Percentiles rank a stretch among this genome's conserved stretches.
Evolutionary conservation across 2,113 vertebrate species (phyloP).

Genomic region (Cettia cetti): DNA sequence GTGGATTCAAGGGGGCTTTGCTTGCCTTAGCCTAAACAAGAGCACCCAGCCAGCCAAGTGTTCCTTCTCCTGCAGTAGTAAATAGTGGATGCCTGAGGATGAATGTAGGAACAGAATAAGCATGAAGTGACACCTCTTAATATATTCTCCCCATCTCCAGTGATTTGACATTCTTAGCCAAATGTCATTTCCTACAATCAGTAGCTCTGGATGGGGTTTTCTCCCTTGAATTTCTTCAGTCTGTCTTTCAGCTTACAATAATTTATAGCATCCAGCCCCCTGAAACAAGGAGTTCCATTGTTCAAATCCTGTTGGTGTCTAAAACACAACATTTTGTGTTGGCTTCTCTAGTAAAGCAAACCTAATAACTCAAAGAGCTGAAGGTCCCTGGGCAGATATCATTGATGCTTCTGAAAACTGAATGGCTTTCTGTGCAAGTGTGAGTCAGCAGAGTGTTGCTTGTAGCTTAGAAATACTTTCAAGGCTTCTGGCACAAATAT

Average conservation of each 20-base stretch:
- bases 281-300: background rate
- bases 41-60: background rate
- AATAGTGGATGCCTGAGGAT: background rate
- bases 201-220: background rate
- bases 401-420: constrained; percentile 15
- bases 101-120: background rate
- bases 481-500: background rate
- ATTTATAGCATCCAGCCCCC: background rate
- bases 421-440: background rate
- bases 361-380: background rate
- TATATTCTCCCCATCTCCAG: background rate
- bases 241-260: background rate
- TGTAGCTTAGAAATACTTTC: constrained; percentile 17
- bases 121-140: background rate
- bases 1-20: background rate
- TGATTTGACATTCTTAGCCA: background rate
- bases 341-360: background rate
- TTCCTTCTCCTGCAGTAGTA: background rate
- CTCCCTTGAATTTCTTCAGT: background rate
- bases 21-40: background rate
- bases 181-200: background rate
- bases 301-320: background rate
- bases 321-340: background rate
- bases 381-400: background rate
- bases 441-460: background rate